These are phyloP conservation scores for Drosophila lowei DNA, from an alignment of 1,140 invertebrate genomes.

Conservation along the genomic window DNA sequence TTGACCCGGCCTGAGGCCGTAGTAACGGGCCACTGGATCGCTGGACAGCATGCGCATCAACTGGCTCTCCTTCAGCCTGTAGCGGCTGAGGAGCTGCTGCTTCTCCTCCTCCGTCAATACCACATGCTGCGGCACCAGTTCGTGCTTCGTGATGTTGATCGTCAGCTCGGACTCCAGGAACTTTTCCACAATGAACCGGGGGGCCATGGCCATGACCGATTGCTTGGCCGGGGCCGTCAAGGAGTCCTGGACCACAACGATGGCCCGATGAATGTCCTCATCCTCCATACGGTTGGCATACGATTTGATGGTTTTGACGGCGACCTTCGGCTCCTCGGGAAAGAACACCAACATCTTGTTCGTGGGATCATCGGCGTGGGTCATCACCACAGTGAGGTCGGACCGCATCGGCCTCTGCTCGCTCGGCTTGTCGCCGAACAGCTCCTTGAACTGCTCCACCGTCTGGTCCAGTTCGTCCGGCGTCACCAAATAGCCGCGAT, in stretches of 20 bases:
- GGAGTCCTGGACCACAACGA: constrained; percentile 96
- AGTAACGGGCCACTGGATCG: constrained; percentile 95
- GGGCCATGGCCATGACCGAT: constrained; percentile 98
- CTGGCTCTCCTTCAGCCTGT: constrained; percentile 99
- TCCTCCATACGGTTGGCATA: constrained; percentile 99
- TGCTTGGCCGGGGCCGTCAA: constrained; percentile 99
- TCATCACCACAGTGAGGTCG: constrained; percentile 97
- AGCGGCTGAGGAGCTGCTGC: constrained; percentile 91
- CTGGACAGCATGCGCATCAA: constrained; percentile 99
- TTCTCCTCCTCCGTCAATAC: constrained; percentile 99
- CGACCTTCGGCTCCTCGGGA: constrained; percentile 99
- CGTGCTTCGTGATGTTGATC: constrained; percentile 99
- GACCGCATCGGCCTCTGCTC: constrained; percentile 95
- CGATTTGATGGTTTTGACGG: constrained; percentile 99
- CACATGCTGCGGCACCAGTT: constrained; percentile 99
- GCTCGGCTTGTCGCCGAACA: constrained; percentile 99
- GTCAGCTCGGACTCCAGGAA: constrained; percentile 99
- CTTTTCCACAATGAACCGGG: constrained; percentile 99
- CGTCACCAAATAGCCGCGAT: constrained; percentile 96
- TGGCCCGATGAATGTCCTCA: constrained; percentile 98
- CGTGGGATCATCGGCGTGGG: constrained; percentile 99
- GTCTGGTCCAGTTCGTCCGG: constrained; percentile 99
- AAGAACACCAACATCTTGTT: constrained; percentile 99
- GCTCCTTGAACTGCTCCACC: constrained; percentile 98
- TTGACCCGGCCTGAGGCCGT: constrained; percentile 85